These are phyloP conservation scores for Dicyrtoma fusca DNA, from an alignment of 2,888 invertebrate genomes.

Conservation along the genomic window DNA sequence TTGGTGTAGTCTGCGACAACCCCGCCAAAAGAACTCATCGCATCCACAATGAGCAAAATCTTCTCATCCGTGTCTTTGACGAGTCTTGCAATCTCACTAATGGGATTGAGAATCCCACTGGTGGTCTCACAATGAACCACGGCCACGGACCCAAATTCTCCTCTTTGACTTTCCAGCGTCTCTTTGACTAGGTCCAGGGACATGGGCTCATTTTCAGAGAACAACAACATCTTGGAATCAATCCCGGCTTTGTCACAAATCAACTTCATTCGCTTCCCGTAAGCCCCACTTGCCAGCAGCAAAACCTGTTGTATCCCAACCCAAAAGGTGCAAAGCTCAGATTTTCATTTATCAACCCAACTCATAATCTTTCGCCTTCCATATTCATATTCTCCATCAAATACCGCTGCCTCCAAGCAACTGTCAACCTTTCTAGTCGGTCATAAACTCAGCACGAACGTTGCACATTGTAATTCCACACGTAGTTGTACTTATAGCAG, in stretches of 20 bases:
- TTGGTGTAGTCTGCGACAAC: constrained; percentile 59
- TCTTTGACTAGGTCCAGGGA: constrained; percentile 56
- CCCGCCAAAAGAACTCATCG: constrained; percentile 63
- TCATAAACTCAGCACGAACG: too few relatives aligned
- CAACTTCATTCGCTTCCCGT: constrained; percentile 61
- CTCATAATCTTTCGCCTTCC: too few relatives aligned
- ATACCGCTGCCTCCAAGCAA: too few relatives aligned
- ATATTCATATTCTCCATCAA: too few relatives aligned
- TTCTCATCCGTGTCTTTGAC: constrained; percentile 58
- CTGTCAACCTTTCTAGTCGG: too few relatives aligned
- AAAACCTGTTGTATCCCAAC: constrained; percentile 59
- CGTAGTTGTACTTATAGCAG: too few relatives aligned
- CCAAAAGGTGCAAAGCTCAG: too few relatives aligned
- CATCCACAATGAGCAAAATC: constrained; percentile 61
- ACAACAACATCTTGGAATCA: constrained; percentile 58
- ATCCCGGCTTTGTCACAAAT: constrained; percentile 60
- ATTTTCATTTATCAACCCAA: too few relatives aligned
- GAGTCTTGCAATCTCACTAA: constrained; percentile 59
- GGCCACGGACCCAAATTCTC: constrained; percentile 59
- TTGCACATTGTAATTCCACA: too few relatives aligned
- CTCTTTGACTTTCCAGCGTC: constrained; percentile 45
- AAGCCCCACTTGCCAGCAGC: constrained; percentile 61
- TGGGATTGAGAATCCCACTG: constrained; percentile 61
- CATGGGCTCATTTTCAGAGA: constrained; percentile 59
- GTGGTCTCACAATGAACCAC: constrained; percentile 63